Evolutionary conservation across 2,888 invertebrate species (phyloP), one percentile per base, ranked within the genome.

Genomic region (Pycnomerus fuliginosus): DNA sequence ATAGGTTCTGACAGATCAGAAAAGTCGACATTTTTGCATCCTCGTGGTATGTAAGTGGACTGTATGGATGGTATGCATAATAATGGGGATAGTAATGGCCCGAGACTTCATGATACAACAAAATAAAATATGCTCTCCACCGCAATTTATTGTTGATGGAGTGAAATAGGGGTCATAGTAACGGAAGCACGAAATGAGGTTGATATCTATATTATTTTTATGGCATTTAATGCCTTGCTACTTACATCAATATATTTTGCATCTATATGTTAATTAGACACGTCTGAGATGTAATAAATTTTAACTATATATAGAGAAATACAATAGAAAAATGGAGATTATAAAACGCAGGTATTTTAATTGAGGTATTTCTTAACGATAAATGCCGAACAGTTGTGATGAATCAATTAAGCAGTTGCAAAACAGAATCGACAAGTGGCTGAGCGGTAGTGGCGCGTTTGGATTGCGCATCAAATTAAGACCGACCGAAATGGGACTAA

Each of bases 151-250:
- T 53, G 55, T 58, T 53, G 49, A 56, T n/a, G 45, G 39, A 37
- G 36, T 48, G 48, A 44, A 52, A 53, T 57, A 55, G 51, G 47
- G 56, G 55, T 55, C 56, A 55, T 27, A 53, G 37, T 56, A 58
- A 55, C 58, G 56, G 58, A 58, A 56, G 53, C 53, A 44, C 37
- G 47, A 47, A 58, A 51, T 52, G 55, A 55, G 55, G 56, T 48
- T 55, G 55, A 58, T 58, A 48, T 55, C 53, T 53, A 53, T 52
- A 49, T 28, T 16, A 55, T 55, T 56, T 58, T 56, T 55, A 32
- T 46, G 23, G 20, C 22, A 45, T 53, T 52, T 55, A 48, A 54
- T 51, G 47, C 36, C 33, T 37, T 17, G 28, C 40, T 16, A 40
- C 22, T 41, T 41, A 12, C 34, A 41, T 34, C 34, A 34, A 16